Evolutionary conservation across 2,888 invertebrate genomes (phyloP).

Genomic region (Ceratothoa steindachneri): DNA sequence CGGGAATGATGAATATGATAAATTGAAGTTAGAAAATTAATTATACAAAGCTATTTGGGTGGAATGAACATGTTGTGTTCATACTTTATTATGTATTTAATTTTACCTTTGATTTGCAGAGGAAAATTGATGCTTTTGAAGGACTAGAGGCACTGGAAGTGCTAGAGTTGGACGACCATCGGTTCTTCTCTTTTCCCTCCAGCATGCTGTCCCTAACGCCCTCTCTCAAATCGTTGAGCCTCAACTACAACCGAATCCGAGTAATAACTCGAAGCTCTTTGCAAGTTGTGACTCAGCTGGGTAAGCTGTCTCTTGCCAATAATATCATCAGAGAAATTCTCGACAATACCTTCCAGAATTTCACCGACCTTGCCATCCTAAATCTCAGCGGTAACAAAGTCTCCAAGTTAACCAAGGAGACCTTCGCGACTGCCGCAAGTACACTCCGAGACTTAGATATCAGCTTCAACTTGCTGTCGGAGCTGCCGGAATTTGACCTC

Average conservation of each 20-base stretch:
- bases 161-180: constrained; percentile 77
- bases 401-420: constrained; percentile 65
- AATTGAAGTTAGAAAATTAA: too few relatives aligned
- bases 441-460: constrained; percentile 75
- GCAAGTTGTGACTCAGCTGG: constrained; percentile 62
- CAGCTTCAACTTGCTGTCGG: constrained; percentile 55
- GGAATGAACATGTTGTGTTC: too few relatives aligned
- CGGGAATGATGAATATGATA: too few relatives aligned
- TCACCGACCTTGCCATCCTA: constrained; percentile 68
- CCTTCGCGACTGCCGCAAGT: constrained; percentile 71
- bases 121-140: constrained; percentile 82
- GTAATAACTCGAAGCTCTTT: constrained; percentile 72
- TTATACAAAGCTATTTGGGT: too few relatives aligned
- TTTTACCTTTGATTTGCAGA: constrained; percentile 61
- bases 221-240: constrained; percentile 58
- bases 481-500: constrained; percentile 48
- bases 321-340: constrained; percentile 73
- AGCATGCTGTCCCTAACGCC: constrained; percentile 76
- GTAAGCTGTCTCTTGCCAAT: constrained; percentile 65
- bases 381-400: constrained; percentile 77
- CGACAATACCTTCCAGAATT: constrained; percentile 70
- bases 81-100: too few relatives aligned
- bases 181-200: constrained; percentile 77
- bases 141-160: constrained; percentile 72
- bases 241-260: constrained; percentile 78